Evolutionary conservation across 1,140 invertebrate genomes (phyloP).

Genomic region (Pseudoatta argentina): DNA sequence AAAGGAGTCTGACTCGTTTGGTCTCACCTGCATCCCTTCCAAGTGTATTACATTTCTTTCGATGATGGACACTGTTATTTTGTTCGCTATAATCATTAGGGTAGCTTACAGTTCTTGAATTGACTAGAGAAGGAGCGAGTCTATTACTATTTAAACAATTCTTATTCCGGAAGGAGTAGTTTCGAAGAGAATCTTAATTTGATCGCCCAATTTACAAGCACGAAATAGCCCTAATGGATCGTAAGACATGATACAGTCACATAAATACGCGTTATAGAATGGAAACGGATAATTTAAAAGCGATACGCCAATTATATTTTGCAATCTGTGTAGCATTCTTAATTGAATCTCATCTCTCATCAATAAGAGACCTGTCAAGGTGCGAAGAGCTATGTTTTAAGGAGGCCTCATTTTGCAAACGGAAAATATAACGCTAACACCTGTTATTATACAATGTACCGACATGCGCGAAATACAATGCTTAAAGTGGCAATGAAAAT

Average conservation of each 20-base stretch:
- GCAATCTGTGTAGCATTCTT: not conserved
- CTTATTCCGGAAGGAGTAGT: not conserved
- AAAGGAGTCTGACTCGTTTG: conserved; percentile 56
- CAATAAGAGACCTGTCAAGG: not conserved
- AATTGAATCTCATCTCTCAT: not conserved
- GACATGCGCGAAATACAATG: not conserved
- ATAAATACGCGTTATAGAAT: not conserved
- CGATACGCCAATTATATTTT: not conserved
- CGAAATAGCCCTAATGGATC: not conserved
- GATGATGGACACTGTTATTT: conserved; percentile 47
- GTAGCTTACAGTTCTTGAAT: not conserved
- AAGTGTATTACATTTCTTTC: conserved; percentile 20
- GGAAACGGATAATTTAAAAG: not conserved
- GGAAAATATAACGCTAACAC: not conserved
- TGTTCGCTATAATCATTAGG: conserved; percentile 12
- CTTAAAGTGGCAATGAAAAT: conserved; percentile 36
- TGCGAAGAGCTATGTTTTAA: not conserved
- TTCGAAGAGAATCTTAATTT: conserved; percentile 1
- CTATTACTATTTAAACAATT: not conserved
- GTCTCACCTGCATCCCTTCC: conserved; percentile 31
- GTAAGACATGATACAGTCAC: not conserved
- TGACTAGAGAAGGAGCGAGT: not conserved
- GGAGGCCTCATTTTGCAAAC: not conserved
- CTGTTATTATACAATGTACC: not conserved
- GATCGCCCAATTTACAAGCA: not conserved